Percentiles rank a stretch among this genome's conserved stretches.
Evolutionary conservation across 2,888 invertebrate genomes (phyloP).

Genomic region (Sericinus montela): DNA sequence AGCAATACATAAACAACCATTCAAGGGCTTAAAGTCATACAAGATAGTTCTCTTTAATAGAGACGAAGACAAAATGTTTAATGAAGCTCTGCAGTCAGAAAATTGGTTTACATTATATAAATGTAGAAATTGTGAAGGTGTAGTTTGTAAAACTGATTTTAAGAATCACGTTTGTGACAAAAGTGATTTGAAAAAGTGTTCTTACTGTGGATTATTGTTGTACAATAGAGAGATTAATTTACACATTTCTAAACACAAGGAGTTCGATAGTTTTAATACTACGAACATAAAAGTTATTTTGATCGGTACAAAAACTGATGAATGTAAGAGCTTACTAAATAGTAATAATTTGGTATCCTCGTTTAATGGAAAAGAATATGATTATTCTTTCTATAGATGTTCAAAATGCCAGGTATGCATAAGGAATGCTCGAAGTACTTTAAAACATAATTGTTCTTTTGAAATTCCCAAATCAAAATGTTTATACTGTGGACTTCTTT

Average conservation of each 20-base stretch:
- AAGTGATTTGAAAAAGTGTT: slow-evolving; percentile 38
- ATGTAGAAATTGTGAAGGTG: slow-evolving; percentile 50
- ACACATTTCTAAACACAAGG: slow-evolving; percentile 46
- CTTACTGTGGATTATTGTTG: slow-evolving; percentile 44
- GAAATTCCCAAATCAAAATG: slow-evolving; percentile 39
- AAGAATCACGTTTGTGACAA: slow-evolving; percentile 38
- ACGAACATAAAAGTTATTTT: slow-evolving; percentile 49
- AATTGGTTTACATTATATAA: slow-evolving; percentile 44
- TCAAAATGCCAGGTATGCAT: slow-evolving; percentile 44
- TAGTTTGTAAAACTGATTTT: slow-evolving; percentile 38
- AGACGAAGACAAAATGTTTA: slow-evolving; percentile 34
- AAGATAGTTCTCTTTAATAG: slow-evolving; percentile 50
- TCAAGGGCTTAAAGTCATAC: slow-evolving; percentile 33
- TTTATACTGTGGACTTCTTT: slow-evolving; percentile 42
- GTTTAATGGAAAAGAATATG: slow-evolving; percentile 43
- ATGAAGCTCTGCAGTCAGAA: slow-evolving; percentile 31
- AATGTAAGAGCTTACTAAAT: neutral
- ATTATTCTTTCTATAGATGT: slow-evolving; percentile 54
- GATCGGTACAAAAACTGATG: slow-evolving; percentile 34
- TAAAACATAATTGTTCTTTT: slow-evolving; percentile 41
- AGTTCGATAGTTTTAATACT: slow-evolving; percentile 35
- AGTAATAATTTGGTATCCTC: slow-evolving; percentile 23
- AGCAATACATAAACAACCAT: slow-evolving; percentile 35
- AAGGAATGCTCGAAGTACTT: slow-evolving; percentile 26
- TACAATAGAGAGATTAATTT: slow-evolving; percentile 32